A percentile compares a stretch with the other conserved stretches of the same genome.
Conservation (phyloP, 2,888 invertebrate species). For the Mythimna vitellina region DNA sequence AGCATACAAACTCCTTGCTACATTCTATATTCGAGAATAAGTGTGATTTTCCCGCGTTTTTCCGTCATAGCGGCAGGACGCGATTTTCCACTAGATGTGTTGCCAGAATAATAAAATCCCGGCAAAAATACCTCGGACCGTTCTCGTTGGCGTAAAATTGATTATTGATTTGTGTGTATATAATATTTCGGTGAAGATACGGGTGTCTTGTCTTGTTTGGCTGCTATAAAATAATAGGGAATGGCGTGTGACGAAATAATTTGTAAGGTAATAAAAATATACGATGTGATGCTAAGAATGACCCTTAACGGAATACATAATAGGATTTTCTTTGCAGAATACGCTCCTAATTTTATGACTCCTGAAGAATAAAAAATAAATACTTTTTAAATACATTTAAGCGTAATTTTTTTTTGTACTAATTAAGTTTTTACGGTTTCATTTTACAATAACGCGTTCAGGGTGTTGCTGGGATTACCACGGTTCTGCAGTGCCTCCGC, state of each 20-base stretch:
- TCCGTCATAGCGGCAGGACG: slow-evolving; percentile 73
- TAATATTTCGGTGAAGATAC: slow-evolving; percentile 66
- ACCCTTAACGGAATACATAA: background rate
- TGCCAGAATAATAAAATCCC: slow-evolving; percentile 83
- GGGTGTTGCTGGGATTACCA: too few species aligned
- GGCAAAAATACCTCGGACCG: slow-evolving; percentile 79
- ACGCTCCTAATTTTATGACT: background rate
- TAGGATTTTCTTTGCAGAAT: background rate
- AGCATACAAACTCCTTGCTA: slow-evolving; percentile 70
- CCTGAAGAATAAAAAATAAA: too few species aligned
- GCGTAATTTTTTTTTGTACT: too few species aligned
- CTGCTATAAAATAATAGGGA: slow-evolving; percentile 75
- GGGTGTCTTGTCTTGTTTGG: slow-evolving; percentile 67
- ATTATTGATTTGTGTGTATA: slow-evolving; percentile 86
- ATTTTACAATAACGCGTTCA: too few species aligned
- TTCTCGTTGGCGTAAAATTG: slow-evolving; percentile 87
- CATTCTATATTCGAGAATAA: slow-evolving; percentile 73
- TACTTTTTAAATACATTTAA: too few species aligned
- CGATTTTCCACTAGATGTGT: slow-evolving; percentile 87
- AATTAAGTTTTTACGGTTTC: too few species aligned
- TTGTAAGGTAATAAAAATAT: slow-evolving; percentile 69
- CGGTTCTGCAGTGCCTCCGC: too few species aligned
- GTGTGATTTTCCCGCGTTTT: slow-evolving; percentile 75
- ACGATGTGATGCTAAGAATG: slow-evolving; percentile 21
- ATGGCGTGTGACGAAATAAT: slow-evolving; percentile 77